Percentiles rank a stretch among this genome's conserved stretches.
phyloP scores from a whole-genome alignment of 2,888 invertebrate species.

The Dascillus cervinus region DNA sequence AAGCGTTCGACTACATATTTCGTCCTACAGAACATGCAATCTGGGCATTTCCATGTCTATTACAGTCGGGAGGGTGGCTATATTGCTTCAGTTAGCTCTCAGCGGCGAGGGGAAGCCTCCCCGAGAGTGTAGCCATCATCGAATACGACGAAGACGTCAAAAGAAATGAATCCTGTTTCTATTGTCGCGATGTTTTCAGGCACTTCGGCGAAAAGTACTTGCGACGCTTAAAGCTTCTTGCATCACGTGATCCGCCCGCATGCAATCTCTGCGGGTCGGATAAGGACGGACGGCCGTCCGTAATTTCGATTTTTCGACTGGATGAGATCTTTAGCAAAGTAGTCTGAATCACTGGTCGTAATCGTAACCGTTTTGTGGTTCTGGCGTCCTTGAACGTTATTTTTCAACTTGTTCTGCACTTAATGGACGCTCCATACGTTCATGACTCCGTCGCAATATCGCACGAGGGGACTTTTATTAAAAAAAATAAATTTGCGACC shows the following conservation, averaged over 20 bases:
- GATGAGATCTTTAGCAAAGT: constrained; percentile 26
- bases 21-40: constrained; percentile 31
- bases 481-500: no score
- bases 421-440: constrained; percentile 34
- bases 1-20: constrained; percentile 24
- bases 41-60: constrained; percentile 32
- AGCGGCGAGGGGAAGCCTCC: constrained; percentile 1
- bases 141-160: constrained; percentile 23
- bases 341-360: constrained; percentile 32
- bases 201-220: constrained; percentile 2
- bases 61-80: constrained; percentile 30
- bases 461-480: no score
- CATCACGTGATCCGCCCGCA: background rate
- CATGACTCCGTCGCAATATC: no score
- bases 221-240: background rate
- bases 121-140: constrained; percentile 21
- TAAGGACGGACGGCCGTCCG: constrained; percentile 7
- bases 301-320: constrained; percentile 4
- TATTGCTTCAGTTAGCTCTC: constrained; percentile 21
- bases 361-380: constrained; percentile 29
- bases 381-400: constrained; percentile 28
- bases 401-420: constrained; percentile 25
- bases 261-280: constrained; percentile 1
- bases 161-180: constrained; percentile 24
- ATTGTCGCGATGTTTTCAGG: constrained; percentile 13